Evolutionary conservation across 2,888 invertebrate species (phyloP), one percentile per base, ranked within the genome.

Genomic region (Hypercompe scribonia): DNA sequence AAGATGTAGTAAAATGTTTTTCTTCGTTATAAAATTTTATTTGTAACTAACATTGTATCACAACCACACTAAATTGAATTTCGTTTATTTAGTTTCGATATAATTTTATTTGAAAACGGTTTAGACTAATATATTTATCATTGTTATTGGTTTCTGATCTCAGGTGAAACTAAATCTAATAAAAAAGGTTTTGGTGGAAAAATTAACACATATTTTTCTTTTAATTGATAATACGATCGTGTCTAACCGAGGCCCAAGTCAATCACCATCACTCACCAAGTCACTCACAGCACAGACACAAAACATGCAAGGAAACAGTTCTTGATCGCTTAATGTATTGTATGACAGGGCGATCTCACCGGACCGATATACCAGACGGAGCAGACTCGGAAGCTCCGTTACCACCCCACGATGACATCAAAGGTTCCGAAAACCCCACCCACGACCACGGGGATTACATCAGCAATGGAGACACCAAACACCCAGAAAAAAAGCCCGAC

Each of bases 321-420:
- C 96, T 96, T 96, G 96, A 95, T 95, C 95, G 95, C 93, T 93
- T 88, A 89, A 89, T 86, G 80, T 90, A 84, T 91, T 93, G 90
- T 95, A 90, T 95, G 96, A 90, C 96, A 97, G 97, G 96, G 89
- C 96, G 96, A 83, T 96, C 96, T 71, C 95, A 96, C 84, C 96
- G 96, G 89, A 96, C 96, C 79, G 96, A 97, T 89, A 95, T 96
- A 84, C 96, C 96, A 68, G 96, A 96, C 87, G 96, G 96, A 69
- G 96, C 94, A 80, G 97, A 97, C 81, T 96, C 96, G 75, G 97
- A 97, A 84, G 96, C 96, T 78, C 97, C 97, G 61, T 94, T 96
- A 21, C 96, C 96, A 64, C 93, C 96, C 36, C 96, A 96, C 81
- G 96, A 96, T 74, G 96, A 96, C 90, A 88, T 93, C 89, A 96